Evolutionary conservation across 2,797 vertebrate genomes (phyloP).

Genomic region (Crenuchus spilurus): DNA sequence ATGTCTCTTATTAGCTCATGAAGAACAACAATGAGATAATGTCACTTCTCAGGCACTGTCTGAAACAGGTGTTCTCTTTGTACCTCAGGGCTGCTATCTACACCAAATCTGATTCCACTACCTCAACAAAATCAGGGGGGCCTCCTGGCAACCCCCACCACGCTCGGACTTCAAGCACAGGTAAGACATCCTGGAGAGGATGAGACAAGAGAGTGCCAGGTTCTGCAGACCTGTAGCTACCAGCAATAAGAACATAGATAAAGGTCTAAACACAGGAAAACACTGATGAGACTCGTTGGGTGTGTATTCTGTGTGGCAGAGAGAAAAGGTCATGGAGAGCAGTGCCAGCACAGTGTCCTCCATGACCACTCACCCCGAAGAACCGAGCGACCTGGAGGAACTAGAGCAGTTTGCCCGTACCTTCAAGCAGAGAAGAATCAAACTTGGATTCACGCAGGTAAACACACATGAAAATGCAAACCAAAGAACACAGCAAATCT

Average conservation of each 20-base stretch:
- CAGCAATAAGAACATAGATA: no score
- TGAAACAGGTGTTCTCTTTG: background rate
- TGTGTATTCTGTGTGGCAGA: slow-evolving; percentile 55
- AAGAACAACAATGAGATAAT: no score
- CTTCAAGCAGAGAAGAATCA: slow-evolving; percentile 94
- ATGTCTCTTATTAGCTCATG: no score
- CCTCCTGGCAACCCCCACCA: slow-evolving; percentile 82
- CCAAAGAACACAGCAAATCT: background rate
- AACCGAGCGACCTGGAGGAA: slow-evolving; percentile 93
- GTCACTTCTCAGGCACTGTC: no score
- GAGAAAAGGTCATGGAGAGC: slow-evolving; percentile 76
- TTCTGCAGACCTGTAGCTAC: background rate
- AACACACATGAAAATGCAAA: background rate
- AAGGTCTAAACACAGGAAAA: no score
- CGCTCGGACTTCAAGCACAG: slow-evolving; percentile 88
- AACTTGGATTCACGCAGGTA: slow-evolving; percentile 93
- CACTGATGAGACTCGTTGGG: slow-evolving; percentile 4
- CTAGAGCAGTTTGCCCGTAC: slow-evolving; percentile 92
- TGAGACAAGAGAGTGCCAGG: slow-evolving; percentile 28
- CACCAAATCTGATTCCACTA: slow-evolving; percentile 94
- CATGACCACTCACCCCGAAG: slow-evolving; percentile 83
- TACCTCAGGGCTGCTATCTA: slow-evolving; percentile 84
- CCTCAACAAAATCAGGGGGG: slow-evolving; percentile 95
- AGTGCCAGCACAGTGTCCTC: slow-evolving; percentile 68
- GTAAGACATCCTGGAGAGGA: slow-evolving; percentile 73